Evolutionary conservation across 2,113 vertebrate genomes (phyloP).

Genomic region (Burhinus oedicnemus): DNA sequence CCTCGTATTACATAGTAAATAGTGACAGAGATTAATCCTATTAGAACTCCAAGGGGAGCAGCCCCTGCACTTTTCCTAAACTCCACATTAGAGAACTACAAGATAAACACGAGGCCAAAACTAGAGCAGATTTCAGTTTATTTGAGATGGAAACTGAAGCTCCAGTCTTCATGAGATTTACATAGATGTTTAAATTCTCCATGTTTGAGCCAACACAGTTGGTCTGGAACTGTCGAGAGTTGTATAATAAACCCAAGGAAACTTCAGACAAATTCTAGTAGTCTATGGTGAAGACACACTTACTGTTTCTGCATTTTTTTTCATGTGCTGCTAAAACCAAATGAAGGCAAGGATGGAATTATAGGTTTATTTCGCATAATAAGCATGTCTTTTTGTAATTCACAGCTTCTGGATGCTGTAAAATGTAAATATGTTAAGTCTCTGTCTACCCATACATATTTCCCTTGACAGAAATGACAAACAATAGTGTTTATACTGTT

Average conservation of each 20-base stretch:
- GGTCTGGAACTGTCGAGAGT: neutral
- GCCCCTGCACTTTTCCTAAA: neutral
- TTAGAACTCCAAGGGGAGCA: neutral
- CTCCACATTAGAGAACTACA: neutral
- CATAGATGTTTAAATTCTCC: neutral
- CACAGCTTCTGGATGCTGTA: constrained; percentile 16
- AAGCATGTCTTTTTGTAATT: constrained; percentile 33
- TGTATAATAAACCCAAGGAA: neutral
- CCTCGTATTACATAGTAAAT: neutral
- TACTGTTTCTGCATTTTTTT: neutral
- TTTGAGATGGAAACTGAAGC: neutral
- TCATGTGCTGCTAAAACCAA: constrained; percentile 1
- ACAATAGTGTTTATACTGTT: neutral
- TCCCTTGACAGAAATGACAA: constrained; percentile 33
- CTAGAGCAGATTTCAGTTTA: neutral
- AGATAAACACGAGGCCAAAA: neutral
- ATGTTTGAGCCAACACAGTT: neutral
- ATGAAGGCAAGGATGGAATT: constrained; percentile 2
- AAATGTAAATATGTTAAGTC: constrained; percentile 37
- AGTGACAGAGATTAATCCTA: neutral
- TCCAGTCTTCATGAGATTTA: neutral
- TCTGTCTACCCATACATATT: neutral
- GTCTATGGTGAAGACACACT: neutral
- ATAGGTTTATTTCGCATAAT: constrained; percentile 27
- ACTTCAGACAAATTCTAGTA: constrained; percentile 8